These are phyloP conservation scores for Amorpha juglandis DNA, from an alignment of 2,888 invertebrate genomes.

Conservation along the genomic window DNA sequence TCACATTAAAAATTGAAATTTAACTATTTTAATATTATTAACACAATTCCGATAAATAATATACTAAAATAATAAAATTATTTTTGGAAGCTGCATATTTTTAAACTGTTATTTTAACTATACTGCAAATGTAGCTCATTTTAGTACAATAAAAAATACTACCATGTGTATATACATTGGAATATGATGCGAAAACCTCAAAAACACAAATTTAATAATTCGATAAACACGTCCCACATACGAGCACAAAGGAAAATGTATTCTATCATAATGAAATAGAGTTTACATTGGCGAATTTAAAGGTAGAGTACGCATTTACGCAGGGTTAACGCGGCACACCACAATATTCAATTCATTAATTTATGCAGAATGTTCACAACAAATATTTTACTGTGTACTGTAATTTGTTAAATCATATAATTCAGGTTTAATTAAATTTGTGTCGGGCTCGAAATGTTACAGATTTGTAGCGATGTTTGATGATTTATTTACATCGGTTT, in stretches of 20 bases:
- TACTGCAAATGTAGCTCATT: not conserved
- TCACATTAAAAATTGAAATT: too few relatives aligned
- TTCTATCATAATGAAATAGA: not conserved
- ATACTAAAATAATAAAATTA: too few relatives aligned
- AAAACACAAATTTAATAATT: constrained; percentile 1
- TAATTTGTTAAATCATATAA: constrained; percentile 18
- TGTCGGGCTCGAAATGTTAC: not conserved
- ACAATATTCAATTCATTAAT: constrained; percentile 20
- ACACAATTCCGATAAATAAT: too few relatives aligned
- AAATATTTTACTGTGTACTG: constrained; percentile 18
- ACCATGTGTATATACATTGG: not conserved
- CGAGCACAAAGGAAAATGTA: not conserved
- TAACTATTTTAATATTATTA: too few relatives aligned
- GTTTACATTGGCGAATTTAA: not conserved
- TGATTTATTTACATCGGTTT: not conserved
- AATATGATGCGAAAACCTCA: not conserved
- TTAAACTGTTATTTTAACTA: too few relatives aligned
- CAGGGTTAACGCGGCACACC: not conserved
- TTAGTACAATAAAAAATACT: too few relatives aligned
- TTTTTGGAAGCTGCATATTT: too few relatives aligned
- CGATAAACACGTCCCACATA: not conserved
- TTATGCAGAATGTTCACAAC: constrained; percentile 8
- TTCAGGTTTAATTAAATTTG: constrained; percentile 16
- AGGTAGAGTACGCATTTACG: not conserved
- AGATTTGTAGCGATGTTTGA: not conserved